These are phyloP conservation scores for Tachysurus vachellii DNA, from an alignment of 2,113 vertebrate species.

Conservation along the genomic window DNA sequence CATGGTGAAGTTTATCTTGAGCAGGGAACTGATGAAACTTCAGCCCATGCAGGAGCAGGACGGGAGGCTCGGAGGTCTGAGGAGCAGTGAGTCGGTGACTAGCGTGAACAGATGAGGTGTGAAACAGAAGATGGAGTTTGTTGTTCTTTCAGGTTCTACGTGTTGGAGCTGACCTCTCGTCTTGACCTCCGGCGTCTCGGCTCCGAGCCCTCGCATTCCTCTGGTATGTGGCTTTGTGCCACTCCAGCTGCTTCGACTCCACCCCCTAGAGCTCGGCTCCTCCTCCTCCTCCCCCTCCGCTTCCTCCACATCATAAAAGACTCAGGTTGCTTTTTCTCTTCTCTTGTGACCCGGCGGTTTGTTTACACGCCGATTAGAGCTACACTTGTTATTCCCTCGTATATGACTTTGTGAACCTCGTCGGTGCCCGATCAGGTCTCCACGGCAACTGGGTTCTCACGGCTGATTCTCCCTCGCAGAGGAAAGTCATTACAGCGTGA, in stretches of 20 bases:
- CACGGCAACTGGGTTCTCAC: background rate
- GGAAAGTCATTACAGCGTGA: background rate
- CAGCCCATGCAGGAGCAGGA: background rate
- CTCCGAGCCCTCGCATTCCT: slow-evolving; percentile 60
- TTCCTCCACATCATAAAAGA: background rate
- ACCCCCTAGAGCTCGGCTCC: background rate
- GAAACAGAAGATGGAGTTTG: slow-evolving; percentile 14
- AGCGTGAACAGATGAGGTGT: background rate
- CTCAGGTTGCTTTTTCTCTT: background rate
- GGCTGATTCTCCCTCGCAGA: background rate
- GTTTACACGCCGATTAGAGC: background rate
- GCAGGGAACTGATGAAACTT: background rate
- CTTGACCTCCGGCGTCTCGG: slow-evolving; percentile 48
- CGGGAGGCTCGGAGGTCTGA: too few species aligned
- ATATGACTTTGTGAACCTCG: background rate
- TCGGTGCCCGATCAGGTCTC: background rate
- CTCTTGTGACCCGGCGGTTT: background rate
- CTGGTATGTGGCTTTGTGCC: slow-evolving; percentile 56
- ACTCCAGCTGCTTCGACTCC: slow-evolving; percentile 44
- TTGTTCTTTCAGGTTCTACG: slow-evolving; percentile 22
- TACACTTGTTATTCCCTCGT: background rate
- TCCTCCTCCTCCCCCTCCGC: background rate
- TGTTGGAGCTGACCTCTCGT: slow-evolving; percentile 47
- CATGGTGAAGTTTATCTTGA: too few species aligned
- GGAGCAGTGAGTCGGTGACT: too few species aligned